phyloP scores from a whole-genome alignment of 2,888 invertebrate species.

The Cosmia pyralina region DNA sequence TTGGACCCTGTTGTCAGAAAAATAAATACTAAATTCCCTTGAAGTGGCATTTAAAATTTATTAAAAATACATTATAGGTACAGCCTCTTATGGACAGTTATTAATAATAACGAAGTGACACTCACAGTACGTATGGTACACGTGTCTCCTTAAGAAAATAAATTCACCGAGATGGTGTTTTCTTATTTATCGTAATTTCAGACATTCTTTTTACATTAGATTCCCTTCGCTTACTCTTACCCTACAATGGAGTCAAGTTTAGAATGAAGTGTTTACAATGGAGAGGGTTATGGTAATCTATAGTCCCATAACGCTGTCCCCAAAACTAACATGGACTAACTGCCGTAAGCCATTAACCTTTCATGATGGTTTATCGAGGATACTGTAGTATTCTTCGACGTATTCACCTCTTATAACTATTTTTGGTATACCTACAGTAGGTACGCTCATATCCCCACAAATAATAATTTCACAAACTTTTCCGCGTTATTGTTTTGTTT shows the following conservation, averaged over 20 bases:
- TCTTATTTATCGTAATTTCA: conserved; percentile 66
- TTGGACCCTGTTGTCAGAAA: conserved; percentile 60
- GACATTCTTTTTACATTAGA: conserved; percentile 58
- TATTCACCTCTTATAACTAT: conserved; percentile 10
- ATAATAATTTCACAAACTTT: too few relatives aligned
- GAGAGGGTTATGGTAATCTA: conserved; percentile 61
- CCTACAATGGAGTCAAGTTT: conserved; percentile 49
- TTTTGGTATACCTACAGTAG: neutral
- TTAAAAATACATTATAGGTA: conserved; percentile 71
- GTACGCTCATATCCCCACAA: too few relatives aligned
- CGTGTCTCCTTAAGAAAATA: conserved; percentile 70
- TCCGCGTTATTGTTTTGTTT: too few relatives aligned
- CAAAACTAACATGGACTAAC: conserved; percentile 61
- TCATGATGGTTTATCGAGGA: conserved; percentile 56
- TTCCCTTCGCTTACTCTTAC: conserved; percentile 42
- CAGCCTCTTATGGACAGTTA: conserved; percentile 72
- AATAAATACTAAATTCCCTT: conserved; percentile 65
- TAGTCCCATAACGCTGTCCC: conserved; percentile 52
- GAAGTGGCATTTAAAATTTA: conserved; percentile 59
- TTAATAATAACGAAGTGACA: conserved; percentile 74
- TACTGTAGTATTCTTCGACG: conserved; percentile 17
- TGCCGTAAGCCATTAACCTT: conserved; percentile 59
- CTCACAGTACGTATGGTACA: conserved; percentile 64
- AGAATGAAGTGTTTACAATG: conserved; percentile 57
- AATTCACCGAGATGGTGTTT: conserved; percentile 64